phyloP scores from a whole-genome alignment of 2,113 vertebrate species.

The Pelodiscus sinensis region DNA sequence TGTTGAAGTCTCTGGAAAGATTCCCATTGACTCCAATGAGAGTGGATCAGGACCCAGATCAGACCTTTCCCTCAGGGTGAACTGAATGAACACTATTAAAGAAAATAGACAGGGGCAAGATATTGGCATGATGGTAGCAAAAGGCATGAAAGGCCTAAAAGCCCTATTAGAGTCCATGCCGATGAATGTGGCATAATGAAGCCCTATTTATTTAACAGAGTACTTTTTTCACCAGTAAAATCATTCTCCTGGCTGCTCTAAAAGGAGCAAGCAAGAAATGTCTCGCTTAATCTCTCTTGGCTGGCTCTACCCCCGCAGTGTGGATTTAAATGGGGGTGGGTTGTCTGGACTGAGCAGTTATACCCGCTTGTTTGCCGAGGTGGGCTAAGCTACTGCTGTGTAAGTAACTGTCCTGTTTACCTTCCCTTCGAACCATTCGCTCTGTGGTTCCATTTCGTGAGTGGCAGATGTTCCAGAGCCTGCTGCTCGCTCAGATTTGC shows the following conservation, averaged over 20 bases:
- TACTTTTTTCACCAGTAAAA: background rate
- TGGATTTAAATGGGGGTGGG: background rate
- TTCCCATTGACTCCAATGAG: background rate
- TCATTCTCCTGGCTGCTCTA: background rate
- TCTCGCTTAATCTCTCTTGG: background rate
- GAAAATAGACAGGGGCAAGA: background rate
- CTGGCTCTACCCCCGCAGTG: accelerated
- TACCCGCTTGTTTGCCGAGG: constrained; percentile 3
- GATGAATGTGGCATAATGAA: background rate
- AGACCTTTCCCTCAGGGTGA: background rate
- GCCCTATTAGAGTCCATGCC: background rate
- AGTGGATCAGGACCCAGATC: background rate
- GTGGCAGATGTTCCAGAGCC: background rate
- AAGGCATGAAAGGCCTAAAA: background rate
- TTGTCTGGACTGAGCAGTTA: background rate
- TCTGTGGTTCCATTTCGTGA: background rate
- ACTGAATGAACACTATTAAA: background rate
- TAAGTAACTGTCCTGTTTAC: background rate
- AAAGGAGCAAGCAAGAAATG: accelerated
- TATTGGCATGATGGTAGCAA: background rate
- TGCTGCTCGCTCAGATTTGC: background rate
- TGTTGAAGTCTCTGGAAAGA: background rate
- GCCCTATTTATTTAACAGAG: background rate
- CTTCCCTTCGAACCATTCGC: background rate
- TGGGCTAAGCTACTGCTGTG: background rate